Evolutionary conservation across 2,888 invertebrate species (phyloP), one percentile per base, ranked within the genome.

Genomic region (Scrobipalpa costella): DNA sequence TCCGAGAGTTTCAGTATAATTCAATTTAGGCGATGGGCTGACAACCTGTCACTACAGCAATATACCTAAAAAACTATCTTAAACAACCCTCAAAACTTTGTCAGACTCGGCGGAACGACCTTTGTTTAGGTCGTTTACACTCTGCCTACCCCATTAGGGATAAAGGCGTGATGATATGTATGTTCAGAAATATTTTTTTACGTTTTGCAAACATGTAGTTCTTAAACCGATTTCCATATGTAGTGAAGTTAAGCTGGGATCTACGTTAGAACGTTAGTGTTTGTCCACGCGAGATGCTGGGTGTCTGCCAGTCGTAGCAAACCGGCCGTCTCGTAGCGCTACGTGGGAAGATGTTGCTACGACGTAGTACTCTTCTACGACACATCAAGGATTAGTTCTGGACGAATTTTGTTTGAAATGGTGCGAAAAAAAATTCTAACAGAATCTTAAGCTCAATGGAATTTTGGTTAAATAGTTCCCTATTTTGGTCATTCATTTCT

Each of bases 291-390:
- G n/a, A 55, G 27, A 34, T 68, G 71, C 75, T 60, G 75, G 74
- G 66, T 47, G 70, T 40, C 68, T 73, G 76, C 76, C 75, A 75
- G 67, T 66, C 60, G 64, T 68, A 72, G 73, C 74, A 75, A 70
- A 74, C 74, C 71, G 73, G 34, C n/a, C 58, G 58, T 59, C 61
- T 58, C 57, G 19, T 36, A 47, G 17, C 57, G 47, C 61, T 65
- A 38, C 55, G 38, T n/a, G n/a, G 17, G 1, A 15, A 44, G 15
- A 34, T 34, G 15, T 34, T 34, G 55, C 34, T 34, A 34, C 15
- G 9, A 15, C 55, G 55, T 34, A 55, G 55, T 34, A 34, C 34
- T 55, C 34, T 33, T 15, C 55, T 55, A 34, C 34, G 55, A 27
- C 19, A 19, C 17, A 44, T n/a, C 13, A n/a, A n/a, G 3, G n/a